These are phyloP conservation scores for Metellina segmentata DNA, from an alignment of 2,888 invertebrate species.

Conservation along the genomic window DNA sequence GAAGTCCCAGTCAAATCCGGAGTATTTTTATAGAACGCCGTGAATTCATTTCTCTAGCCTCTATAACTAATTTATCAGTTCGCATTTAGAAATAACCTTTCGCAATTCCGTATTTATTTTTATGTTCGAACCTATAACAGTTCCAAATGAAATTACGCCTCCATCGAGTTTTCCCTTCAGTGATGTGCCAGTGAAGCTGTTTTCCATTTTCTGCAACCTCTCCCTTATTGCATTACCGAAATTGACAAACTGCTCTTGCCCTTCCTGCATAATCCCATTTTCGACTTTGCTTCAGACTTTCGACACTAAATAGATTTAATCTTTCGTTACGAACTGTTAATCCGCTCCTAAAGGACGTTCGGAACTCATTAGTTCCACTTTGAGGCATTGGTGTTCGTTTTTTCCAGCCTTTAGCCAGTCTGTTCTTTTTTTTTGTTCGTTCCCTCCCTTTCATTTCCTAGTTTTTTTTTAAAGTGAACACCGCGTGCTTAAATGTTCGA, in stretches of 20 bases:
- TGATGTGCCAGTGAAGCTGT: not conserved
- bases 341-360: not conserved
- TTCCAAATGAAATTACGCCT: too few relatives aligned
- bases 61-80: too few relatives aligned
- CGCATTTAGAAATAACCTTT: too few relatives aligned
- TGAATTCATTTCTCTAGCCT: too few relatives aligned
- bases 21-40: too few relatives aligned
- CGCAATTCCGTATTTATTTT: too few relatives aligned
- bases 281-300: not conserved
- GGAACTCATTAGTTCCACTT: conserved; percentile 2
- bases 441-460: not conserved
- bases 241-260: not conserved
- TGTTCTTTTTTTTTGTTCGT: too few relatives aligned
- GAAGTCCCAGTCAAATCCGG: too few relatives aligned
- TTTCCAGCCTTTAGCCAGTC: too few relatives aligned
- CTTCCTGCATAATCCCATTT: not conserved
- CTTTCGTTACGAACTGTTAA: conserved; percentile 33
- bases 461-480: too few relatives aligned
- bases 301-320: conserved; percentile 29
- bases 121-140: too few relatives aligned
- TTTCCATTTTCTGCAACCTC: not conserved
- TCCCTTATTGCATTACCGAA: not conserved
- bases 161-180: too few relatives aligned
- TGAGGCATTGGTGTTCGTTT: not conserved
- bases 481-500: not conserved